Evolutionary conservation across 2,797 vertebrate genomes (phyloP), one percentile per base, ranked within the genome.

Genomic region (Anniella stebbinsi): DNA sequence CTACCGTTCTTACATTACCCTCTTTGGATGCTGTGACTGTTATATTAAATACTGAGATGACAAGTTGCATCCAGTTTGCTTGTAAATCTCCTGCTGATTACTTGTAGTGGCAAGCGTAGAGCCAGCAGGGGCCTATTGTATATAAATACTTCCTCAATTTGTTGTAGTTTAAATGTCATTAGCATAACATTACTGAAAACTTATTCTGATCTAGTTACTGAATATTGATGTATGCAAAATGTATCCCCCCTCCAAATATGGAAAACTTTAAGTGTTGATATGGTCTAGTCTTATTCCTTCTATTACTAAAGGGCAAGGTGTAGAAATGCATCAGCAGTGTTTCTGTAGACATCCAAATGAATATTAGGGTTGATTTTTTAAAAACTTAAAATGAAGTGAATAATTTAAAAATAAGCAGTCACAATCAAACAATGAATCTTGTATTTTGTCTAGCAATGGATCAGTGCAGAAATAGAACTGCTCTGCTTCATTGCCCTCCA

Each of bases 11-110:
- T 23, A 1, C 15, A 28, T 84, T 38, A 66, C 23, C 21, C 17
- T 51, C 21, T 84, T 54, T 69, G 25, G 51, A 25, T n/a, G 84
- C n/a, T 77, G 51, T 38, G n/a, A 57, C 63, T 69, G 23, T 69
- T 69, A 41, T 77, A 51, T 77, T 54, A 57, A 72, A 73, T 77
- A 78, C 10, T 38, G 63, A 84, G 45, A 23, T 84, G 48, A 67
- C 57, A 77, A 36, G 41, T 84, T 84, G 45, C 17, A 38, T 89
- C 18, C 28, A 89, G n/a, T 89, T 78, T 67, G 70, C 57, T 11
- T 76, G 8, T 67, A 67, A 89, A 84, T 67, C 60, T 84, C 41
- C 33, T 87, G 57, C 57, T 89, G 80, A 89, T 89, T 84, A 84
- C 38, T 76, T 88, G 6, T 54, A 76, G 45, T 77, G 45, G n/a